Base-by-base conservation (phyloP, 2,888 invertebrate species). In the Meandrusa payeni region DNA sequence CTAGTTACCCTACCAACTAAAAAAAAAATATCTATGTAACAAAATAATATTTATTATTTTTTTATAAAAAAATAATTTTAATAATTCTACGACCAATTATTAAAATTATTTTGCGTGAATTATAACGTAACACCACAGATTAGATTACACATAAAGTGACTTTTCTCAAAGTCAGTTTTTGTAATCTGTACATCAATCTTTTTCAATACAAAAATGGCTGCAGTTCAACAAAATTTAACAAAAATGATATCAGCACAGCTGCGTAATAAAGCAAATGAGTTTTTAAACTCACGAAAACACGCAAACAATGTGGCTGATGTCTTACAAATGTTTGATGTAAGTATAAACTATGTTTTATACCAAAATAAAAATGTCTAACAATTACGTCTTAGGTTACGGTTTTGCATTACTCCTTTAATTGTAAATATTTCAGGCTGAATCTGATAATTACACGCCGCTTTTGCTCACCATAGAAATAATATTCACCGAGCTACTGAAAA, bases 381-480 rank as follows among this genome's bases (percentile, higher is more conserved):
- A 53, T 33, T 53, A 46, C 55, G 59, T 55, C 57, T 52, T 57
- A 61, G 61, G 56, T 63, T 61, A 61, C 41, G 11, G 39, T 47
- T 46, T 20, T 24, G 4, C 26, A 24, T 34, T 41, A 63, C 70
- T 73, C 69, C 61, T 52, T 66, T 67, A 67, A 60, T 56, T 57
- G 46, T 46, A 41, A 50, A 26, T 54, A 58, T 83, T 86, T 65
- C 66, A 88, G 88, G 72, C 68, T 42, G 76, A 80, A 59, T 75
- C 79, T 13, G 83, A 81, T 46, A 83, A 86, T 59, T 85, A 76
- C 57, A 86, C 88, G 50, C 85, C 92, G 40, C 89, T 91, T 50
- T 79, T 94, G 55, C 87, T 93, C 33, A 91, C 93, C 10, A 68
- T 94, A 50, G 94, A 94, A 76, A 89, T 92, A 29, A 90, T 95